Percentiles rank a stretch among this genome's conserved stretches.
Conservation (phyloP, 2,888 invertebrate species). For the Xylocampa areola region DNA sequence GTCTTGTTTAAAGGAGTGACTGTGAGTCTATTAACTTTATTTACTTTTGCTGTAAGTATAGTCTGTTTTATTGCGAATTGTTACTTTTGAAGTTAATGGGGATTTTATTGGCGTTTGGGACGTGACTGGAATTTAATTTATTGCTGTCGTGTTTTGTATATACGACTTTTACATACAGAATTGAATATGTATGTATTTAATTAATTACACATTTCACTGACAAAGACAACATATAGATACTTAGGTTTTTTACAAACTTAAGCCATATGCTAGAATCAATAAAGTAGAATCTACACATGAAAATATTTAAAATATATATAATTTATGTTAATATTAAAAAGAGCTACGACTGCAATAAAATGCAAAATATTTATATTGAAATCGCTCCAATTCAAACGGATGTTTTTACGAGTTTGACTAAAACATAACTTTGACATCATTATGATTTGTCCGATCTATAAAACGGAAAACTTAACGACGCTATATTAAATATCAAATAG, state of each 20-base stretch:
- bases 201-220: too few species aligned
- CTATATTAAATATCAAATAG: conserved; percentile 21
- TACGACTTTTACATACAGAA: neutral
- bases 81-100: conserved; percentile 37
- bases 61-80: conserved; percentile 37
- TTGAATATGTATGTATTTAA: neutral
- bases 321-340: too few species aligned
- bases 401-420: conserved; percentile 7
- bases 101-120: conserved; percentile 38
- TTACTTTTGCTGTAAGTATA: conserved; percentile 42
- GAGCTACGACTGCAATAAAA: too few species aligned
- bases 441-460: conserved; percentile 17
- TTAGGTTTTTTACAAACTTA: too few species aligned
- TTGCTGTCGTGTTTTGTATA: neutral
- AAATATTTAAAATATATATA: too few species aligned
- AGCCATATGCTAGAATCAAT: too few species aligned
- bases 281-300: too few species aligned
- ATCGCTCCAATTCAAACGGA: conserved; percentile 11
- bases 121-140: conserved; percentile 27
- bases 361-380: neutral
- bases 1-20: conserved; percentile 47
- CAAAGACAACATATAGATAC: too few species aligned
- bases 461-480: conserved; percentile 19
- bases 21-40: conserved; percentile 65
- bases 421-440: neutral